Conservation (phyloP, 1,140 invertebrate genomes). For the Bombus impatiens region DNA sequence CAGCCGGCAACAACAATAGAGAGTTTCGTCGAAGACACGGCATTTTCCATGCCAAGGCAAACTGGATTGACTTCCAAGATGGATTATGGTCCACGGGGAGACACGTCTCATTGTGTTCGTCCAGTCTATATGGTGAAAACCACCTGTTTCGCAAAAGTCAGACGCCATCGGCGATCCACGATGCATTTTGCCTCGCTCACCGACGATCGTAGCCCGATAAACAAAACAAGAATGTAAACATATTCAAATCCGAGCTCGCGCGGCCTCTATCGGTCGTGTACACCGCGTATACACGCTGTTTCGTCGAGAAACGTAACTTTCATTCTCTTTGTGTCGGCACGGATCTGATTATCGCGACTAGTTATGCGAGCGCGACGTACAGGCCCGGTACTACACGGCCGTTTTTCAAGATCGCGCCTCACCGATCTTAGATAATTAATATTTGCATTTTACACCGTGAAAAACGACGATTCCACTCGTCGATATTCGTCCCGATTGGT, state of each 20-base stretch:
- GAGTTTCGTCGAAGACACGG: slow-evolving; percentile 66
- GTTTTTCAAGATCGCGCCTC: slow-evolving; percentile 34
- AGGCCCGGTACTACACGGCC: neutral
- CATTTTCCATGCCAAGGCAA: slow-evolving; percentile 77
- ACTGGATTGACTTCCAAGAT: slow-evolving; percentile 66
- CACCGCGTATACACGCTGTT: neutral
- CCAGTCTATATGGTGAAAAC: slow-evolving; percentile 49
- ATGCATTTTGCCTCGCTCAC: slow-evolving; percentile 15
- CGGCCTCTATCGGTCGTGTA: neutral
- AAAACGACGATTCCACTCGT: neutral
- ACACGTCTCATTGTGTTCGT: slow-evolving; percentile 69
- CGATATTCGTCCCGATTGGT: neutral
- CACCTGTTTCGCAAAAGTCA: slow-evolving; percentile 75
- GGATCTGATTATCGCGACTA: slow-evolving; percentile 30
- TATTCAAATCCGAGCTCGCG: slow-evolving; percentile 36
- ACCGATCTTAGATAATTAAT: slow-evolving; percentile 32
- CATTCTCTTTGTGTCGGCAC: neutral
- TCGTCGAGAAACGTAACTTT: slow-evolving; percentile 19
- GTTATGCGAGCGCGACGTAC: neutral
- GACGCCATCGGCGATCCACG: slow-evolving; percentile 31
- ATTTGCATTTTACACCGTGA: neutral
- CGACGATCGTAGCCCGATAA: slow-evolving; percentile 41
- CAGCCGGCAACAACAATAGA: slow-evolving; percentile 63
- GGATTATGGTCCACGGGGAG: slow-evolving; percentile 71
- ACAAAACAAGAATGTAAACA: slow-evolving; percentile 49